A percentile compares a stretch with the other conserved stretches of the same genome.
phyloP scores from a whole-genome alignment of 92 coral and sea anemone genomes.

The Isaurus tuberculatus region DNA sequence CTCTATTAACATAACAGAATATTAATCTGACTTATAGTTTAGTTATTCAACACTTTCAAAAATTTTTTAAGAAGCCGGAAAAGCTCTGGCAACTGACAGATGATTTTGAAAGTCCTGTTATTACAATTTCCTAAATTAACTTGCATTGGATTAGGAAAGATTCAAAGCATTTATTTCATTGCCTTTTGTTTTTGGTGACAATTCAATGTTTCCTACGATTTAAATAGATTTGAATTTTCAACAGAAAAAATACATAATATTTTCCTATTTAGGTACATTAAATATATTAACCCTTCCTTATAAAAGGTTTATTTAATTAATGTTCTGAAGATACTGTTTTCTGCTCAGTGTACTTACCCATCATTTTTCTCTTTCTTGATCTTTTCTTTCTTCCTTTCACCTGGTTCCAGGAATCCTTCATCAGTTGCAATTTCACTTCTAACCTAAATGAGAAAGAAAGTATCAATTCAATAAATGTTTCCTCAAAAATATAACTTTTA shows the following conservation, averaged over 20 bases:
- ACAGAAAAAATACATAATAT: no score
- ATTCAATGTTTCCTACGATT: no score
- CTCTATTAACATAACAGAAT: slow-evolving; percentile 45
- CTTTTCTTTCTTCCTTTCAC: slow-evolving; percentile 54
- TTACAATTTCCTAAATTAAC: no score
- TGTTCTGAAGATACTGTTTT: no score
- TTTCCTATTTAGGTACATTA: no score
- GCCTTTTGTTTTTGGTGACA: no score
- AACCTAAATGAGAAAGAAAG: slow-evolving; percentile 37
- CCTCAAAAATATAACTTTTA: background rate
- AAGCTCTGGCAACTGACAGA: no score
- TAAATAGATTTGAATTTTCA: no score
- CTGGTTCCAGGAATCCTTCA: slow-evolving; percentile 50
- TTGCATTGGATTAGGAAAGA: no score
- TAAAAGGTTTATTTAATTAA: background rate
- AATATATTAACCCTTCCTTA: no score
- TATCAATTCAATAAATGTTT: background rate
- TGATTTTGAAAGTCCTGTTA: no score
- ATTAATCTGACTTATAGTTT: slow-evolving; percentile 32
- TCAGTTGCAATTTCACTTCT: slow-evolving; percentile 65
- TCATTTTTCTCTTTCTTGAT: slow-evolving; percentile 50
- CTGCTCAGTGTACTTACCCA: slow-evolving; percentile 26
- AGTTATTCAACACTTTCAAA: background rate
- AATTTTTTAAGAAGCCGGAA: background rate
- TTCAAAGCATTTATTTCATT: no score